Conservation (phyloP, 1,140 invertebrate species). For the Anagrus nilaparvatae region DNA sequence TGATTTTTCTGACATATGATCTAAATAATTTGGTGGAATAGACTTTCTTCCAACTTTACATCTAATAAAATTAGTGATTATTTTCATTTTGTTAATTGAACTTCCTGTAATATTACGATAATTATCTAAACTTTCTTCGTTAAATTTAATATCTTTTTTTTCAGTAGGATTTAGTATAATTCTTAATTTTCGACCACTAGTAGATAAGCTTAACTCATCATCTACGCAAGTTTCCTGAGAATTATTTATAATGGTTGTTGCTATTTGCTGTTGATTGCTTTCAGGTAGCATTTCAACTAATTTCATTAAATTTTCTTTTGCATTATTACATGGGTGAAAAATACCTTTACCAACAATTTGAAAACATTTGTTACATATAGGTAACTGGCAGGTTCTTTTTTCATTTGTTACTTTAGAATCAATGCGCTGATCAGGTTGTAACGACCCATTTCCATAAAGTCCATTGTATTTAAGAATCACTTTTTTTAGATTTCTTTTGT, state of each 20-base stretch:
- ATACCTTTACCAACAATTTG: constrained; percentile 5
- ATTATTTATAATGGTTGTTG: constrained; percentile 3
- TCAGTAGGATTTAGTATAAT: neutral
- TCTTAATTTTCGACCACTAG: constrained; percentile 2
- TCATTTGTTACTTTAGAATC: neutral
- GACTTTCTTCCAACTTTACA: constrained; percentile 9
- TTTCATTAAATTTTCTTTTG: constrained; percentile 1
- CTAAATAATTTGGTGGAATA: constrained; percentile 1
- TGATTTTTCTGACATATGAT: constrained; percentile 6
- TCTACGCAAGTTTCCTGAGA: neutral
- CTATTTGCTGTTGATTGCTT: constrained; percentile 10
- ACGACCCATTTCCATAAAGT: no score
- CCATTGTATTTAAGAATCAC: neutral
- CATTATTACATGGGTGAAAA: neutral
- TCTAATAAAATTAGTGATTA: constrained; percentile 12
- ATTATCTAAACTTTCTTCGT: constrained; percentile 10
- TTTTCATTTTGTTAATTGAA: constrained; percentile 11
- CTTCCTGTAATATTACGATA: constrained; percentile 1
- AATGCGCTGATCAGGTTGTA: neutral
- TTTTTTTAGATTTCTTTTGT: neutral
- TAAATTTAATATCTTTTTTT: constrained; percentile 3
- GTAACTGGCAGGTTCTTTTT: neutral
- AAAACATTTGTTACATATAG: constrained; percentile 4
- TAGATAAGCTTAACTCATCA: constrained; percentile 2
- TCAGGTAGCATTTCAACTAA: constrained; percentile 1